Evolutionary conservation across 2,888 invertebrate genomes (phyloP).

Genomic region (Frankliniella intonsa): DNA sequence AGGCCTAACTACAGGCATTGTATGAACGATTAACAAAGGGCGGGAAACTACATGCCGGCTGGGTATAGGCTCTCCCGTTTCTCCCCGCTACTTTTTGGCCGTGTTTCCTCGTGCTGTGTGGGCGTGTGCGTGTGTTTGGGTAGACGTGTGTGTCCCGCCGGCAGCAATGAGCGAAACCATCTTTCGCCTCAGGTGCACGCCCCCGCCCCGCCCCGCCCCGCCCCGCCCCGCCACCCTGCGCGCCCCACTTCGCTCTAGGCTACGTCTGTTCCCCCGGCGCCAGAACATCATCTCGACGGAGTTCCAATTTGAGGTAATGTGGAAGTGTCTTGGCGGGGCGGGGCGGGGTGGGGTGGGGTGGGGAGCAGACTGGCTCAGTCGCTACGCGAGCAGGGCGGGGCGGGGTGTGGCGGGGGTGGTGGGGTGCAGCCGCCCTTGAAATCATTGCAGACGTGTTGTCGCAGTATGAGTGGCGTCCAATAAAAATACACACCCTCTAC

Average conservation of each 20-base stretch:
- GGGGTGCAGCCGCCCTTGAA: background rate
- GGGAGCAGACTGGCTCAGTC: background rate
- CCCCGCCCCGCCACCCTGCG: background rate
- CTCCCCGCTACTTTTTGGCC: too few species aligned
- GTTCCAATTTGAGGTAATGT: slow-evolving; percentile 26
- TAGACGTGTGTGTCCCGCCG: background rate
- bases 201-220: background rate
- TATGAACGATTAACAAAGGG: too few species aligned
- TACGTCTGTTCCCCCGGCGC: background rate
- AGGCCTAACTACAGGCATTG: too few species aligned
- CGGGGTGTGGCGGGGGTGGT: background rate
- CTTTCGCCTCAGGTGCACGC: background rate
- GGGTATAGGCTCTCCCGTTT: too few species aligned
- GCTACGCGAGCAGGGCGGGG: too few species aligned
- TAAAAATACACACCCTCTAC: background rate
- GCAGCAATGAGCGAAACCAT: slow-evolving; percentile 15
- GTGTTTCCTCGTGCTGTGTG: background rate
- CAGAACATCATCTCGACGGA: background rate
- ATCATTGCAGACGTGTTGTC: slow-evolving; percentile 11
- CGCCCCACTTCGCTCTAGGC: too few species aligned
- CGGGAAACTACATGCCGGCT: too few species aligned
- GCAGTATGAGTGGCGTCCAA: slow-evolving; percentile 12
- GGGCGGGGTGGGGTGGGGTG: background rate
- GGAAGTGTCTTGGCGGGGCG: background rate
- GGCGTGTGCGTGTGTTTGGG: background rate